Base-by-base conservation (phyloP, 2,797 vertebrate species). In the Sebastiscus tertius region DNA sequence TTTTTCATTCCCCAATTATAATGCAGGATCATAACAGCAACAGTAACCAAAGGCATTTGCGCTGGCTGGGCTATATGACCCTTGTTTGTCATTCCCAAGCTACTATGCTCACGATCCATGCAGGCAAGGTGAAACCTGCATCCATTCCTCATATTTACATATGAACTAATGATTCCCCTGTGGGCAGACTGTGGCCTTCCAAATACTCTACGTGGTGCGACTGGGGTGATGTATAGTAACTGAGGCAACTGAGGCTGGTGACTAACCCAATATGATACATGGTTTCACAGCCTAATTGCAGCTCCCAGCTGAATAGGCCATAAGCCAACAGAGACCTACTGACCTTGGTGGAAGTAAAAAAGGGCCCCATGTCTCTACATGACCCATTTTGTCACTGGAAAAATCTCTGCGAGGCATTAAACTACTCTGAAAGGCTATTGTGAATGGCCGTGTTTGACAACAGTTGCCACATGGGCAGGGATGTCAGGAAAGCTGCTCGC, bases 91-190 rank as follows among this genome's bases (percentile, higher is more conserved):
- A 89, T 92, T 79, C 75, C 81, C 49, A 31, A 58, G 46, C 69
- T 77, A 55, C 73, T 58, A 10, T 1, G 3, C 36, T 78, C 77
- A 71, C 65, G 34, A 71, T 84, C 55, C 81, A 42, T 4, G 55
- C 71, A 67, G 84, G 85, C 93, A 93, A 94, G 93, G 93, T 94
- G 92, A 94, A 90, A 87, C 83, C 86, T 77, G 83, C 90, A 87
- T 85, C 83, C 72, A 84, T 89, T 90, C 56, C 80, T 92, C 91
- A 82, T 89, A 94, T 95, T 95, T 94, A 90, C 91, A 94, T 93
- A 86, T 83, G 82, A 93, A 89, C 91, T 88, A 90, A 90, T 89
- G 85, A 89, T 88, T 88, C 84, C 91, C 92, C 92, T 77, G 73
- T 81, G 87, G 92, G 90, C 87, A 56, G 54, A 62, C 63, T 77